Conservation (phyloP, 2,888 invertebrate species). For the Teleiodes luculella region DNA sequence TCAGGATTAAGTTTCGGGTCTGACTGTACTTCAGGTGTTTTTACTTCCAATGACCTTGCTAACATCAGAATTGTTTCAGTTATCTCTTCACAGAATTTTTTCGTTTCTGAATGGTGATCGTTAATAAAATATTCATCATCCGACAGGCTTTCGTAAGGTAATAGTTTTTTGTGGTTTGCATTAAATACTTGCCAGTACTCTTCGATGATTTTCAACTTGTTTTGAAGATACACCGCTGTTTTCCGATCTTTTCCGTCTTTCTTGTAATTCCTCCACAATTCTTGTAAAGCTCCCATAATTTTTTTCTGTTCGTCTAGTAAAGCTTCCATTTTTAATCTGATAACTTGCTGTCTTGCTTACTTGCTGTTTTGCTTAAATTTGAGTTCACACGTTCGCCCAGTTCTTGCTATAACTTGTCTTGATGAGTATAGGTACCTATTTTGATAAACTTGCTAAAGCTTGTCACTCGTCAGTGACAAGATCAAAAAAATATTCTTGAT, state of each 20-base stretch:
- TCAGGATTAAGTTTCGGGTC: neutral
- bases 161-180: neutral
- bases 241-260: neutral
- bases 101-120: neutral
- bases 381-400: neutral
- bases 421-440: neutral
- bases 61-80: neutral
- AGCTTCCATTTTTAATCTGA: neutral
- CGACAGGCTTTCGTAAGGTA: neutral
- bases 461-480: no score
- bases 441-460: no score
- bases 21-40: no score
- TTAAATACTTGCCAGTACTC: neutral
- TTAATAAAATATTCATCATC: neutral
- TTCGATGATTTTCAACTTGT: neutral
- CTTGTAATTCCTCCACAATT: neutral
- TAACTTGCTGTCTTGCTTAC: neutral
- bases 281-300: neutral
- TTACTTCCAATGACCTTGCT: neutral
- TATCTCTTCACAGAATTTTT: neutral
- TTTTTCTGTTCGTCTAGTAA: neutral
- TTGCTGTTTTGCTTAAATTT: neutral
- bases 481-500: neutral
- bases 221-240: neutral
- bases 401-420: neutral